Percentiles rank a stretch among this genome's conserved stretches.
These are phyloP conservation scores for Epinephelus lanceolatus DNA, from an alignment of 2,113 vertebrate genomes.

Conservation along the genomic window DNA sequence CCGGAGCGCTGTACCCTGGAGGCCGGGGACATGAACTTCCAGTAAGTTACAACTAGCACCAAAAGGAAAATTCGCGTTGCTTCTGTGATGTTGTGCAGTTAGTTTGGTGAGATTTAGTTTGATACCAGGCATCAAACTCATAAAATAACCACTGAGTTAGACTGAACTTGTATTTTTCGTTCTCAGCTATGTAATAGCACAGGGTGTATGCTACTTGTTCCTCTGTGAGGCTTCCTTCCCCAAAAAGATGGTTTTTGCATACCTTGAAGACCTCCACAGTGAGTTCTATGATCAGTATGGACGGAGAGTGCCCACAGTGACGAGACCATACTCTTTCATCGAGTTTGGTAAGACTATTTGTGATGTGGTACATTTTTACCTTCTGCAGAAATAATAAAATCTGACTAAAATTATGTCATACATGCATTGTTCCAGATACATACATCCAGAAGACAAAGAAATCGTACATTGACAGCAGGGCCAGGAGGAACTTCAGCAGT, in stretches of 20 bases:
- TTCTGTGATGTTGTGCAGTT: not conserved
- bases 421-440: slow-evolving; percentile 87
- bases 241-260: slow-evolving; percentile 94
- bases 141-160: not conserved
- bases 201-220: slow-evolving; percentile 94
- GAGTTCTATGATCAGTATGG: slow-evolving; percentile 96
- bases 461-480: slow-evolving; percentile 93
- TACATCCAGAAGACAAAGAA: slow-evolving; percentile 99
- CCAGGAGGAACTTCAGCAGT: slow-evolving; percentile 92
- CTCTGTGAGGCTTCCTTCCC: slow-evolving; percentile 93
- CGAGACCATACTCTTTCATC: slow-evolving; percentile 98
- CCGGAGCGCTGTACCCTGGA: slow-evolving; percentile 95
- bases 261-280: slow-evolving; percentile 92
- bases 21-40: slow-evolving; percentile 92
- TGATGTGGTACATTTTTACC: not conserved
- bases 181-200: slow-evolving; percentile 91
- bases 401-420: not conserved
- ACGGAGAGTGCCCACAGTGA: slow-evolving; percentile 91
- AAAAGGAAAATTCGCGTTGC: not conserved
- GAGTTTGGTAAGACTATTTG: slow-evolving; percentile 89
- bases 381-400: not conserved
- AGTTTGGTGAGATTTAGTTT: no score
- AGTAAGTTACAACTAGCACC: slow-evolving; percentile 86
- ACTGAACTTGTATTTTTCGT: not conserved
- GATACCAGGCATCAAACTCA: not conserved